Percentiles rank a stretch among this genome's conserved stretches.
These are phyloP conservation scores for Apoda limacodes DNA, from an alignment of 2,888 invertebrate species.

Conservation along the genomic window DNA sequence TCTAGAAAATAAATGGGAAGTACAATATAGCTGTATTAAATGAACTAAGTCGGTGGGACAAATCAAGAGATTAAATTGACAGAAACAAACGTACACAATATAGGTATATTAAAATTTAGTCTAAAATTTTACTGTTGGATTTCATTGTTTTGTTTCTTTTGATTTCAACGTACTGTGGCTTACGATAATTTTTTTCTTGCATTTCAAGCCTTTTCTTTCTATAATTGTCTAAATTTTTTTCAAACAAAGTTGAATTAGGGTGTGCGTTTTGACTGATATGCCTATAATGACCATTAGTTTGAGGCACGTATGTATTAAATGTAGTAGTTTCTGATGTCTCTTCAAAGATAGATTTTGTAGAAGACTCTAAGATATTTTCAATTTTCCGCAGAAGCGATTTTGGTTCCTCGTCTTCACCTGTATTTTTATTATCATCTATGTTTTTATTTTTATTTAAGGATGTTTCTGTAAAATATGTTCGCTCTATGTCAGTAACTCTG, in stretches of 20 bases:
- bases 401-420: constrained; percentile 20
- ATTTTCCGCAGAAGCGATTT: constrained; percentile 35
- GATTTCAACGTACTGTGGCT: constrained; percentile 41
- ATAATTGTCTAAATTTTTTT: constrained; percentile 33
- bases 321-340: constrained; percentile 8
- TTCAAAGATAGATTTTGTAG: constrained; percentile 18
- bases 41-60: no score
- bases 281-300: constrained; percentile 55
- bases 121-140: constrained; percentile 6
- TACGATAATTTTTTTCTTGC: constrained; percentile 31
- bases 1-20: no score
- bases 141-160: constrained; percentile 36
- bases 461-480: constrained; percentile 20
- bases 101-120: constrained; percentile 7
- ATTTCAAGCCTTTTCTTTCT: constrained; percentile 42
- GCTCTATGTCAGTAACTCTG: constrained; percentile 12
- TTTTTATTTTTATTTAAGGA: constrained; percentile 13
- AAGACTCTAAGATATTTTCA: constrained; percentile 31
- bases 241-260: constrained; percentile 29
- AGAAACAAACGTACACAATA: no score
- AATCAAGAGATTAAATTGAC: no score
- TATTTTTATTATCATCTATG: constrained; percentile 8
- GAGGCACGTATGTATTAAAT: constrained; percentile 46
- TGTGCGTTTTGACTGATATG: constrained; percentile 35
- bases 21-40: no score